Base-by-base conservation (phyloP, 1,140 invertebrate species). In the Lepeophtheirus salmonis region DNA sequence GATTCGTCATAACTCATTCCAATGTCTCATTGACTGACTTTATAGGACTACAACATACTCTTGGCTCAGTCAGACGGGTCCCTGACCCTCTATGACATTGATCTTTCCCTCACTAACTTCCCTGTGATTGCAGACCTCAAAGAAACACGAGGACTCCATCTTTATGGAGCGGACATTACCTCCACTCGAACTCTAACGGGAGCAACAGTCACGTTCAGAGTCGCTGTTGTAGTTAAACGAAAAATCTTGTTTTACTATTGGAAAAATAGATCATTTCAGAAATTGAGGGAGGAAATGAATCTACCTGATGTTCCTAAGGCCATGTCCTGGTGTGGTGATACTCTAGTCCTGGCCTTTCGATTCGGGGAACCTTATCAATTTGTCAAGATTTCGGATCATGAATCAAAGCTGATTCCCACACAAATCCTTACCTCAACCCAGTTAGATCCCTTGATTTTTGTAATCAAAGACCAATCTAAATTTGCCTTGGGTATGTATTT, bases 221-320 rank as follows among this genome's bases (percentile, higher is more conserved):
- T 97, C 52, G 91, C 88, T 70, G 88, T 94, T 17, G 86, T 81
- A 25, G 86, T 92, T 0, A 85, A 84, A 70, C 76, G 84, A 66
- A 86, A 85, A 72, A 71, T 96, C 10, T 83, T 90, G 67, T 71
- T 95, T 2, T 95, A 84, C 71, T 87, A 84, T 70, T 92, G 86
- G 78, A 92, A 91, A 68, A 83, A 85, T 65, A 77, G 82, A 68
- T 77, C 81, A 63, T 90, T 95, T 70, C 75, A 81, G 54, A 78
- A 84, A 54, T 75, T 89, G 51, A 68, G 79, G 65, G 75, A 80
- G 65, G 83, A 85, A 67, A 78, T 95, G 21, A 80, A 77, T 25
- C 73, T 95, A 23, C 79, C 79, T 50, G 90, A 96, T 72, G 78
- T 84, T 50, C 89, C 89, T 17, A 80, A 81, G 68, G 79, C 83